Percentiles rank a stretch among this genome's conserved stretches.
Conservation (phyloP, 1,140 invertebrate species). For the Dendrolimus punctatus region DNA sequence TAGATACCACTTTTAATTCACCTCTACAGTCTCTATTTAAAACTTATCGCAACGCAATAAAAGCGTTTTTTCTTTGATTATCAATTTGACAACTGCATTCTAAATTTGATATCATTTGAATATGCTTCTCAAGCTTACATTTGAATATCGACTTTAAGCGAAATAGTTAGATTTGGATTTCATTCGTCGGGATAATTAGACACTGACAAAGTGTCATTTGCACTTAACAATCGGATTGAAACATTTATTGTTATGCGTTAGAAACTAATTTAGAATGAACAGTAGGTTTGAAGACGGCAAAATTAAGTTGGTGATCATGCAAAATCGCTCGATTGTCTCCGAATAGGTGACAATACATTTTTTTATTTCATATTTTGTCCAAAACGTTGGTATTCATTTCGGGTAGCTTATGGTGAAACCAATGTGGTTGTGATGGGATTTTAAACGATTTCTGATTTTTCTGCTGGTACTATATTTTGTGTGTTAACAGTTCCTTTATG, state of each 20-base stretch:
- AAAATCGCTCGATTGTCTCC: no score
- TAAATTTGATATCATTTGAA: background rate
- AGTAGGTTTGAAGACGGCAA: no score
- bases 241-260: no score
- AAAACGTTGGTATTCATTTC: slow-evolving; percentile 44
- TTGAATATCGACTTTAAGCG: no score
- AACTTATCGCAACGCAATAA: slow-evolving; percentile 8
- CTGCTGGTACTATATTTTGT: slow-evolving; percentile 6
- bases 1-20: slow-evolving; percentile 4
- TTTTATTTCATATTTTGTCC: slow-evolving; percentile 30
- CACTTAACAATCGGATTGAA: no score
- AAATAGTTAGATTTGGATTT: no score
- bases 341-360: slow-evolving; percentile 54
- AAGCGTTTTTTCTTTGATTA: slow-evolving; percentile 6
- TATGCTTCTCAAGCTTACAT: no score
- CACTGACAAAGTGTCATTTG: no score
- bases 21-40: slow-evolving; percentile 3
- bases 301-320: slow-evolving; percentile 18
- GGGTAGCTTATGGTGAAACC: slow-evolving; percentile 54
- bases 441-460: slow-evolving; percentile 47
- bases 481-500: background rate
- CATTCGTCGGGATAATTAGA: background rate
- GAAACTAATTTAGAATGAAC: no score
- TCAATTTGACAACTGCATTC: slow-evolving; percentile 1
- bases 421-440: slow-evolving; percentile 38